Conservation (phyloP, 1,140 invertebrate genomes). For the Mesaphorura yosii region DNA sequence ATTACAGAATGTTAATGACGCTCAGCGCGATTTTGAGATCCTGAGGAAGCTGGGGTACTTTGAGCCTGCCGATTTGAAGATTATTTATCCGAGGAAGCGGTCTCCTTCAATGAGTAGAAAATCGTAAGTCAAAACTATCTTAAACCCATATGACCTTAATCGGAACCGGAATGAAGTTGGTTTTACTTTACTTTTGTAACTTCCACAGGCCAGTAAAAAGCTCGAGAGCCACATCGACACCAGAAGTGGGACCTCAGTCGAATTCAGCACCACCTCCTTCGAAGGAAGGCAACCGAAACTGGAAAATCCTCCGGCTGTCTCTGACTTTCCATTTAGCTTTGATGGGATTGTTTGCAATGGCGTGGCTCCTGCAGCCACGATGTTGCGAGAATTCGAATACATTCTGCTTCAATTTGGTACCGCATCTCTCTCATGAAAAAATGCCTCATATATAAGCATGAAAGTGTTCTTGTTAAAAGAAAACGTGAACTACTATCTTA, state of each 20-base stretch:
- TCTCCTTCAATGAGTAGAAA: constrained; percentile 8
- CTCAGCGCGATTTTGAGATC: constrained; percentile 27
- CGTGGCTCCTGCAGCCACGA: constrained; percentile 28
- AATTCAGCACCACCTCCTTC: constrained; percentile 3
- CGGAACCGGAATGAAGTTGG: too few relatives aligned
- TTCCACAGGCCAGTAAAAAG: too few relatives aligned
- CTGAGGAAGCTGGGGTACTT: constrained; percentile 7
- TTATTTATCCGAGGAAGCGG: constrained; percentile 25
- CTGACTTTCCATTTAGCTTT: constrained; percentile 28
- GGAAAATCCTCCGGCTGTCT: constrained; percentile 24
- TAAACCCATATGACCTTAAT: too few relatives aligned
- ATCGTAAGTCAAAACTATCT: constrained; percentile 17
- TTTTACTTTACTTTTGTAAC: too few relatives aligned
- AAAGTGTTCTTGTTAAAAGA: not conserved
- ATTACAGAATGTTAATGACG: constrained; percentile 28
- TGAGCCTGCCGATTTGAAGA: constrained; percentile 24
- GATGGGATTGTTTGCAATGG: constrained; percentile 29
- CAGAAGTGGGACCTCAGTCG: too few relatives aligned
- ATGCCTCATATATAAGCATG: constrained; percentile 28
- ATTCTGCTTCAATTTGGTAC: constrained; percentile 30
- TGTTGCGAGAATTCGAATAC: constrained; percentile 31
- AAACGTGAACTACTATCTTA: not conserved
- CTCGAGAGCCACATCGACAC: too few relatives aligned
- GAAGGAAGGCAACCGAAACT: constrained; percentile 15
- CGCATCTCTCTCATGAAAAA: constrained; percentile 28